Base-by-base conservation (phyloP, 2,888 invertebrate species). In the Dromius quadrimaculatus region DNA sequence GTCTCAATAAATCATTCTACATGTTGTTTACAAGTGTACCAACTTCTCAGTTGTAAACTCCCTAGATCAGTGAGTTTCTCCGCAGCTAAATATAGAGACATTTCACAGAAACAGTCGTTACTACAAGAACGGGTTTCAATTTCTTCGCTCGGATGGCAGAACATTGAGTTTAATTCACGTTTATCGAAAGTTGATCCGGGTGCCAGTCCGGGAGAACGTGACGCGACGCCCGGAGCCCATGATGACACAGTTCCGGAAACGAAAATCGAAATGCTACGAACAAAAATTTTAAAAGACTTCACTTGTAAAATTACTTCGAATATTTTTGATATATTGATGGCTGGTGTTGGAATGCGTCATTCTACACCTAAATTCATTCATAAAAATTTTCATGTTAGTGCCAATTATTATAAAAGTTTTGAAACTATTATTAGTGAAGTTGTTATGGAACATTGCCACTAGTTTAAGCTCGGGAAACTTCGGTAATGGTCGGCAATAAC, bases 141-240 rank as follows among this genome's bases (percentile, higher is more conserved):
- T 59, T 59, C 59, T 59, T 59, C 19, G 36, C 36, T 8, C 59
- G 59, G 59, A 59, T 59, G 59, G 20, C 59, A 34, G 59, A 59
- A 19, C 59, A 36, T 59, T 59, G 59, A 59, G 59, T 63, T 63
- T 63, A 63, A 63, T 63, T 63, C 63, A 28, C 63, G 63, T 43
- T 59, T 63, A 63, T 63, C 63, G 63, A 63, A 63, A 63, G 45
- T 63, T 63, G 63, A 63, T 63, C 63, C 63, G 63, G 63, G 43
- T 38, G 45, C 38, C 23, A 17, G 38, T 36, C 22, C 47, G 57
- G 34, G 23, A 23, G 13, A 15, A 28, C 50, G 41, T 41, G 41
- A 41, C 41, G 36, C 36, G 36, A 11, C 36, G 36, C 41, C 41
- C 15, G 41, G 41, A 41, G 36, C 11, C n/a, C n/a, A n/a, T n/a